Conservation (phyloP, 2,888 invertebrate genomes). For the Girardia tigrina region DNA sequence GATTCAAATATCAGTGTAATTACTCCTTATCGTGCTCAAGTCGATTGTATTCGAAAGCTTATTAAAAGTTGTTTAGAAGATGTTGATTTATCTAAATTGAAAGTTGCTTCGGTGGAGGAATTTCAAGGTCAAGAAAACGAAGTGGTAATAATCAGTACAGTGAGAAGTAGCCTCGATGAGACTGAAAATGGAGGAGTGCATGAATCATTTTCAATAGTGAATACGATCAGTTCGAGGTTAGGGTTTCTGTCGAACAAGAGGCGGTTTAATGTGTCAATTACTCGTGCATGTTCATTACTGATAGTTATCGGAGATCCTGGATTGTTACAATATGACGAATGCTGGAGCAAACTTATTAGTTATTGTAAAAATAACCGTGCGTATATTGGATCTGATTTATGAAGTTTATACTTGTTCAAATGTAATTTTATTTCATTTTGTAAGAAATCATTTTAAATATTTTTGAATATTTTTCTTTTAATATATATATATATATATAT, state of each 20-base stretch:
- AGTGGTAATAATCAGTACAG: slow-evolving; percentile 45
- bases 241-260: slow-evolving; percentile 65
- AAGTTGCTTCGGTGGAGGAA: slow-evolving; percentile 68
- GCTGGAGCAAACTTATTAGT: slow-evolving; percentile 40
- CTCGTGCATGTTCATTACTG: slow-evolving; percentile 65
- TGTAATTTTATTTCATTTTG: too few species aligned
- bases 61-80: slow-evolving; percentile 44
- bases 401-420: too few species aligned
- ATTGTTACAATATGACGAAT: slow-evolving; percentile 46
- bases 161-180: slow-evolving; percentile 36
- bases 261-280: slow-evolving; percentile 74
- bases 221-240: slow-evolving; percentile 44
- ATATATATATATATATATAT: too few species aligned
- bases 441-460: too few species aligned
- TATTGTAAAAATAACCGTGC: not conserved
- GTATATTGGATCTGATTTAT: not conserved
- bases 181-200: not conserved
- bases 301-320: slow-evolving; percentile 72
- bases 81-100: slow-evolving; percentile 53
- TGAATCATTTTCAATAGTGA: not conserved
- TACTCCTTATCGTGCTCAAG: slow-evolving; percentile 78
- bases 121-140: slow-evolving; percentile 56
- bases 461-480: too few species aligned
- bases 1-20: slow-evolving; percentile 67
- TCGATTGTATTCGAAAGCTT: slow-evolving; percentile 57